Percentiles rank a stretch among this genome's conserved stretches.
Conservation (phyloP, 2,888 invertebrate genomes). For the Volucella inflata region DNA sequence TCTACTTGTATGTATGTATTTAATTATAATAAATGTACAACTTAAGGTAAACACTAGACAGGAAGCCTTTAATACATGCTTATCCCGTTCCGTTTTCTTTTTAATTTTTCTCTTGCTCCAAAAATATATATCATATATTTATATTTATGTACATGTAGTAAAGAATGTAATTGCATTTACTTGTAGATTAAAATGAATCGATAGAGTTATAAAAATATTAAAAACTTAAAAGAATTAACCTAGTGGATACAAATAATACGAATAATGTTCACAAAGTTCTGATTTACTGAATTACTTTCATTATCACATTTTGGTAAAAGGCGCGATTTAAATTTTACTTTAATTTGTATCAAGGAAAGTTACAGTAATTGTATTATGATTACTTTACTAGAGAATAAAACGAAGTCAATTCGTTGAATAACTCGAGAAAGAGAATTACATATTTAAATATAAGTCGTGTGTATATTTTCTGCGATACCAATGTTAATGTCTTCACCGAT, state of each 20-base stretch:
- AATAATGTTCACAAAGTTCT: slow-evolving; percentile 31
- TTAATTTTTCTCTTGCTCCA: background rate
- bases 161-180: slow-evolving; percentile 39
- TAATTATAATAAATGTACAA: slow-evolving; percentile 36
- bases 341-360: slow-evolving; percentile 3
- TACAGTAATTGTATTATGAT: slow-evolving; percentile 14
- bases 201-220: slow-evolving; percentile 13
- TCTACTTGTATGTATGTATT: background rate
- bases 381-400: background rate
- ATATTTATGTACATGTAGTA: slow-evolving; percentile 47
- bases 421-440: background rate
- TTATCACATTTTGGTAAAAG: slow-evolving; percentile 70
- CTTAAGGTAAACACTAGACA: slow-evolving; percentile 29
- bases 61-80: slow-evolving; percentile 11
- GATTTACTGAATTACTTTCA: slow-evolving; percentile 44
- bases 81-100: background rate
- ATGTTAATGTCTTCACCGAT: too few species aligned
- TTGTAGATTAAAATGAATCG: background rate
- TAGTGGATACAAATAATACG: background rate
- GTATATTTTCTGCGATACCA: too few species aligned
- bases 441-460: too few species aligned
- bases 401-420: background rate
- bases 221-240: slow-evolving; percentile 2
- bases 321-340: slow-evolving; percentile 47
- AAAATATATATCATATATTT: background rate